Evolutionary conservation across 1,140 invertebrate genomes (phyloP).

Genomic region (Adelges cooleyi): DNA sequence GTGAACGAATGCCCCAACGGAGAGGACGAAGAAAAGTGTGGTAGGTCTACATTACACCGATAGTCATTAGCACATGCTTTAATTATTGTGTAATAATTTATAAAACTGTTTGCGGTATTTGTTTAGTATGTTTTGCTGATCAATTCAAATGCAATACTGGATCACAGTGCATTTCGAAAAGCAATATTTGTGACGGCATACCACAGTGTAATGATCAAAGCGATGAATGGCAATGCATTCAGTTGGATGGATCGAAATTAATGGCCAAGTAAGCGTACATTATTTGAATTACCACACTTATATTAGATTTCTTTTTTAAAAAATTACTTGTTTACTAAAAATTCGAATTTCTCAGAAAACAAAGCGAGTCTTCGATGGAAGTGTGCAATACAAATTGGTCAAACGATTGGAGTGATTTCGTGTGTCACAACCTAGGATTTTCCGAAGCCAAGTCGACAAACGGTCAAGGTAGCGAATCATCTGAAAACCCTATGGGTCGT

Average conservation of each 20-base stretch:
- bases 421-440: conserved; percentile 46
- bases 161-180: conserved; percentile 43
- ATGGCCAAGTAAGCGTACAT: conserved; percentile 5
- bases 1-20: conserved; percentile 47
- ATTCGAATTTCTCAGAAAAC: conserved; percentile 35
- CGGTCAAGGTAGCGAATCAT: background rate
- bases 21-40: conserved; percentile 53
- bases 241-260: background rate
- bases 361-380: conserved; percentile 36
- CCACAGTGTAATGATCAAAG: conserved; percentile 50
- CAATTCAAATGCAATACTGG: conserved; percentile 48
- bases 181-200: conserved; percentile 47
- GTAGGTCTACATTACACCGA: no score
- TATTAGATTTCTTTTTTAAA: no score
- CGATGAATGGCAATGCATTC: conserved; percentile 46
- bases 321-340: no score
- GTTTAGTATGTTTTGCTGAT: conserved; percentile 42
- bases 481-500: conserved; percentile 31
- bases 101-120: conserved; percentile 24
- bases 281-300: no score
- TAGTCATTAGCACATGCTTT: no score
- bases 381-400: conserved; percentile 47
- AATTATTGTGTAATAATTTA: no score
- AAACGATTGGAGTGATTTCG: conserved; percentile 42
- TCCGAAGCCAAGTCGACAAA: conserved; percentile 37